Conservation (phyloP, 2,888 invertebrate genomes). For the Petrolisthes cinctipes region DNA sequence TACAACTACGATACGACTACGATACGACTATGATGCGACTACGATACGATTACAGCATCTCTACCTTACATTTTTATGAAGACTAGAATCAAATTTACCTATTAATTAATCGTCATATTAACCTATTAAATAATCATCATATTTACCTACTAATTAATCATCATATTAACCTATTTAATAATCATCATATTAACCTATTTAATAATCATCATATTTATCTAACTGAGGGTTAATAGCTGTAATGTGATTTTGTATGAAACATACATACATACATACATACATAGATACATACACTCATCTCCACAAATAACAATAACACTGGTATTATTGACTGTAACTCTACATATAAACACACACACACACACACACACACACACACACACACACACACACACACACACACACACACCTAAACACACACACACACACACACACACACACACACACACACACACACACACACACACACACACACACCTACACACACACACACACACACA, state of each 20-base stretch:
- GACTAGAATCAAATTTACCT: no score
- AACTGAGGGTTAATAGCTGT: no score
- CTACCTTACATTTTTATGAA: no score
- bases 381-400: not conserved
- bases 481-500: not conserved
- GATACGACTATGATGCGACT: not conserved
- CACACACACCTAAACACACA: no score
- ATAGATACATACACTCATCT: not conserved
- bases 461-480: not conserved
- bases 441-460: not conserved
- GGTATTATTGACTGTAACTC: not conserved
- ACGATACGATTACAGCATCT: no score
- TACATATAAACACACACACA: slow-evolving; percentile 20
- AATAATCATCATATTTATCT: not conserved
- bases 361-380: not conserved
- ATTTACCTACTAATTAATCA: no score
- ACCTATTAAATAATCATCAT: no score
- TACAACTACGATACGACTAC: not conserved
- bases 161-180: no score
- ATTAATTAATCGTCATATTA: no score
- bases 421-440: not conserved
- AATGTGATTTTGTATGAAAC: not conserved
- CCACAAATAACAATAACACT: not conserved
- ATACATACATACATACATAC: slow-evolving; percentile 18
- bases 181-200: no score